Conservation (phyloP, 2,888 invertebrate species). For the Habrosyne pyritoides region DNA sequence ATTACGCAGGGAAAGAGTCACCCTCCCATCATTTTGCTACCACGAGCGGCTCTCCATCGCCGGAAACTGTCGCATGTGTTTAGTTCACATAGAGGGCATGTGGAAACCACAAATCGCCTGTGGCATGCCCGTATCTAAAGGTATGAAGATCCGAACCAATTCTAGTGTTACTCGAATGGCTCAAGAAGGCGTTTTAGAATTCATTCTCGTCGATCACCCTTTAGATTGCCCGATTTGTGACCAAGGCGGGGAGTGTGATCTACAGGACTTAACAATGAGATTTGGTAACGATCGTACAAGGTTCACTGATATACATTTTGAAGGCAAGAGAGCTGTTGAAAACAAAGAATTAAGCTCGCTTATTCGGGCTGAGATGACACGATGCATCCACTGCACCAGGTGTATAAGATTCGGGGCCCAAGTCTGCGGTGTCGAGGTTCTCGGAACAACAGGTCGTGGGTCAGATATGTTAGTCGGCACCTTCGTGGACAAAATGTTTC, state of each 20-base stretch:
- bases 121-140: conserved; percentile 98
- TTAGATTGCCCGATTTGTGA: conserved; percentile 99
- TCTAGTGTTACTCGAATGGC: conserved; percentile 90
- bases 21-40: conserved; percentile 97
- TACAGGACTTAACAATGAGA: conserved; percentile 98
- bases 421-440: conserved; percentile 97
- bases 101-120: conserved; percentile 99
- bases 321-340: conserved; percentile 97
- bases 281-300: conserved; percentile 97
- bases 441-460: conserved; percentile 96
- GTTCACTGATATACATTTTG: conserved; percentile 94
- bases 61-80: conserved; percentile 99
- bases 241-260: conserved; percentile 96
- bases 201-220: conserved; percentile 97
- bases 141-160: conserved; percentile 98
- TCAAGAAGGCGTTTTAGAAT: conserved; percentile 95
- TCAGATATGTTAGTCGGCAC: conserved; percentile 99
- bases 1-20: conserved; percentile 49
- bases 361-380: conserved; percentile 98
- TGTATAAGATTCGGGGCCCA: conserved; percentile 99
- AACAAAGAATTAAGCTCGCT: conserved; percentile 98
- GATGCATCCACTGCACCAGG: conserved; percentile 99
- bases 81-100: conserved; percentile 98
- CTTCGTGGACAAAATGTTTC: conserved; percentile 98
- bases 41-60: conserved; percentile 98